Percentiles rank a stretch among this genome's conserved stretches.
Conservation (phyloP, 2,888 invertebrate species). For the Anthrax anthrax region DNA sequence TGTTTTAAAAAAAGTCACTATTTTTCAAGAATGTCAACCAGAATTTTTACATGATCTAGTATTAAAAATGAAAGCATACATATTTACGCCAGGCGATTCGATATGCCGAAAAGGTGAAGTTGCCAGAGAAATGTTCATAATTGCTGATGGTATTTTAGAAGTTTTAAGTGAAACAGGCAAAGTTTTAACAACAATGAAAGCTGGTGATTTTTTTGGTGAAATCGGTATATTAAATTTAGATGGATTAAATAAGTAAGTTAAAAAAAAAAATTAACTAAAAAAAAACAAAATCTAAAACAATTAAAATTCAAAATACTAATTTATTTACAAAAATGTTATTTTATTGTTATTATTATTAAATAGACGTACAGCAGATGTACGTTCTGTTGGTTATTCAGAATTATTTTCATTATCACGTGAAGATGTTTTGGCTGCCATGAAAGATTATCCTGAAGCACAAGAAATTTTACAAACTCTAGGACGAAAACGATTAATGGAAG, state of each 20-base stretch:
- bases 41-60: slow-evolving; percentile 94
- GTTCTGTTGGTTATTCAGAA: slow-evolving; percentile 92
- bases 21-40: slow-evolving; percentile 94
- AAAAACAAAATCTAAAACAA: no score
- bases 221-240: slow-evolving; percentile 93
- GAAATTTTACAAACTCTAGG: slow-evolving; percentile 83
- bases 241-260: slow-evolving; percentile 73
- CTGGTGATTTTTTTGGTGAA: slow-evolving; percentile 95
- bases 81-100: slow-evolving; percentile 94
- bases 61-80: slow-evolving; percentile 95
- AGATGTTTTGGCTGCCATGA: slow-evolving; percentile 88
- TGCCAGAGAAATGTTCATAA: slow-evolving; percentile 96
- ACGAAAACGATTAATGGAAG: slow-evolving; percentile 74
- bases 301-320: neutral
- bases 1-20: slow-evolving; percentile 91
- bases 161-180: slow-evolving; percentile 88
- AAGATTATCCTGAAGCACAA: slow-evolving; percentile 94
- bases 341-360: slow-evolving; percentile 1
- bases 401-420: slow-evolving; percentile 86
- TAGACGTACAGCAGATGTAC: slow-evolving; percentile 89
- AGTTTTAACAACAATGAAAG: slow-evolving; percentile 89
- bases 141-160: slow-evolving; percentile 91
- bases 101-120: slow-evolving; percentile 91
- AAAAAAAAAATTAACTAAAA: neutral
- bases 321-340: neutral